Percentiles rank a stretch among this genome's conserved stretches.
Evolutionary conservation across 92 coral and sea anemone species (phyloP).

Genomic region (Epizoanthus scotinus): DNA sequence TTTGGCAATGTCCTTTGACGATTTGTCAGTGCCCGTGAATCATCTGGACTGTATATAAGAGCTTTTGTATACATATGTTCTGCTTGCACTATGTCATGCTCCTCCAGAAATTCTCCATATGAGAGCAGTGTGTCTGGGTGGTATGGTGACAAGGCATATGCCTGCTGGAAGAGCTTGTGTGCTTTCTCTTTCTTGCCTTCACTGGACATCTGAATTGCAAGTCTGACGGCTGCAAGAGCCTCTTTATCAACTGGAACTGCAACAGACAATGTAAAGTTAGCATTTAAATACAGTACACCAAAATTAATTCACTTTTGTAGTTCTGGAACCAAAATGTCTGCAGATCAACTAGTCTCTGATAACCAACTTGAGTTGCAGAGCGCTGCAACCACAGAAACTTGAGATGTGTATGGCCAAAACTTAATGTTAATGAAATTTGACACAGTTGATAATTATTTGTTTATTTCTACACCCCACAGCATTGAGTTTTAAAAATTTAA

Average conservation of each 20-base stretch:
- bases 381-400: no score
- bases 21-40: slow-evolving; percentile 77
- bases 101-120: slow-evolving; percentile 93
- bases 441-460: no score
- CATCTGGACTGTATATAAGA: slow-evolving; percentile 74
- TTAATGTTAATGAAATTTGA: no score
- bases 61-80: slow-evolving; percentile 90
- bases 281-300: not conserved
- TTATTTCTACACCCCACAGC: no score
- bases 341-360: no score
- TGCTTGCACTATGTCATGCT: slow-evolving; percentile 81
- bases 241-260: slow-evolving; percentile 84
- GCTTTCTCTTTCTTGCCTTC: slow-evolving; percentile 93
- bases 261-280: slow-evolving; percentile 23
- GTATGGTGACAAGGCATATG: slow-evolving; percentile 84
- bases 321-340: not conserved
- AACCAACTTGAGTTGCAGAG: no score
- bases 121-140: slow-evolving; percentile 87
- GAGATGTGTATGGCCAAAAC: no score
- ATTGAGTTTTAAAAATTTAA: no score
- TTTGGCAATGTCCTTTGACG: slow-evolving; percentile 92
- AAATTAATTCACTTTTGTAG: not conserved
- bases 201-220: slow-evolving; percentile 76
- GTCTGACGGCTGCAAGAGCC: slow-evolving; percentile 81
- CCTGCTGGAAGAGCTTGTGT: slow-evolving; percentile 89